Percentiles rank a stretch among this genome's conserved stretches.
Conservation (phyloP, 2,888 invertebrate species). For the Minunthozetes semirufus region DNA sequence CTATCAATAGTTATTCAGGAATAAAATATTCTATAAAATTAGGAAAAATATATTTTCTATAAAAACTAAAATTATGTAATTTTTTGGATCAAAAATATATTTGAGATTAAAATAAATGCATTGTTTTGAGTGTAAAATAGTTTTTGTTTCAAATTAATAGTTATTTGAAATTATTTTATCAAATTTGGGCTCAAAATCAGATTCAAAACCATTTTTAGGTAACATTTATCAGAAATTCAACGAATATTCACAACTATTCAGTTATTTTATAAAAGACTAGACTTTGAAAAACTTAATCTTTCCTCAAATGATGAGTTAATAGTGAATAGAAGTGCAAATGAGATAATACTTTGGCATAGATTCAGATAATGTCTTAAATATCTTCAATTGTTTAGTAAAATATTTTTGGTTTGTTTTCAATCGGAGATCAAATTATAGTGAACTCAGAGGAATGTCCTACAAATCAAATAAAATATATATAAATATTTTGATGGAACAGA, state of each 20-base stretch:
- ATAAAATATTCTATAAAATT: too few species aligned
- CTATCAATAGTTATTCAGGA: too few species aligned
- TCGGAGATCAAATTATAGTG: conserved; percentile 13
- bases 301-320: background rate
- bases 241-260: background rate
- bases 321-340: background rate
- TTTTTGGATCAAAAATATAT: too few species aligned
- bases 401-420: conserved; percentile 5
- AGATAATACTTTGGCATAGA: conserved; percentile 26
- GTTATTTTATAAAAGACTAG: conserved; percentile 26
- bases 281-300: conserved; percentile 13
- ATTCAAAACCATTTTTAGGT: too few species aligned
- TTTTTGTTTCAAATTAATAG: too few species aligned
- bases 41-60: too few species aligned
- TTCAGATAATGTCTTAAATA: background rate
- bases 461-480: background rate
- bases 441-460: conserved; percentile 32
- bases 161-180: too few species aligned
- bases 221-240: background rate
- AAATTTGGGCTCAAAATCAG: too few species aligned
- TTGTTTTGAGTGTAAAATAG: too few species aligned
- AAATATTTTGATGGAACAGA: background rate
- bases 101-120: too few species aligned
- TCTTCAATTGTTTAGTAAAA: background rate
- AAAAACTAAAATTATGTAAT: too few species aligned